phyloP scores from a whole-genome alignment of 2,113 vertebrate genomes.

The Lynx canadensis region DNA sequence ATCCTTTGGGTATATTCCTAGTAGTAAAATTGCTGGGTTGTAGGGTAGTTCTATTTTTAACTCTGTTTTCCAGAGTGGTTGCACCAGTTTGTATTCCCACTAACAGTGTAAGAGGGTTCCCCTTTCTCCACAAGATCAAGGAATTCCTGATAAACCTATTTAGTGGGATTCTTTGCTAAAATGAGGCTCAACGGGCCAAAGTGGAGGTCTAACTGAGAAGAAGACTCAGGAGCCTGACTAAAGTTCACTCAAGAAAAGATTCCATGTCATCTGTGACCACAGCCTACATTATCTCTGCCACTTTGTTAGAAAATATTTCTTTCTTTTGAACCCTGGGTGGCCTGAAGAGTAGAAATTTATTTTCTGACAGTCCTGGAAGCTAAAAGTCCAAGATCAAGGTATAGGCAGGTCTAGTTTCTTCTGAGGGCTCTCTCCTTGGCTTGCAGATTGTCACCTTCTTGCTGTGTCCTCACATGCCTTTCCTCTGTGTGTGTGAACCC shows the following conservation, averaged over 20 bases:
- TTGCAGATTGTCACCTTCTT: not conserved
- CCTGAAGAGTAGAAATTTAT: not conserved
- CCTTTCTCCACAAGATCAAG: not conserved
- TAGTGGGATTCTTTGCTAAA: not conserved
- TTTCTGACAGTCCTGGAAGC: not conserved
- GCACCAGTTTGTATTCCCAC: no score
- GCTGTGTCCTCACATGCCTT: not conserved
- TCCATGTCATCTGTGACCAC: not conserved
- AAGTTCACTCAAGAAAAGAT: not conserved
- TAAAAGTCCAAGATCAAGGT: not conserved
- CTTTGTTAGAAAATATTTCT: not conserved
- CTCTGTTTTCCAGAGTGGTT: no score
- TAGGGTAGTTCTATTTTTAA: no score
- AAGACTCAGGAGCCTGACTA: not conserved
- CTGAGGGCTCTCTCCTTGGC: not conserved
- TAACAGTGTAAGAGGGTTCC: no score
- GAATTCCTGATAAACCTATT: not conserved
- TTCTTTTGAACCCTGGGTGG: not conserved
- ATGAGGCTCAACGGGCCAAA: not conserved
- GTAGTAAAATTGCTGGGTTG: no score
- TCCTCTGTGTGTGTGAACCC: not conserved
- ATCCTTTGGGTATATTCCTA: no score
- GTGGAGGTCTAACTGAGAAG: not conserved
- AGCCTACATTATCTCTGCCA: not conserved
- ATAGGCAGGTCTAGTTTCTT: not conserved